phyloP scores from a whole-genome alignment of 2,113 vertebrate species.

The Actenoides lindsayi region DNA sequence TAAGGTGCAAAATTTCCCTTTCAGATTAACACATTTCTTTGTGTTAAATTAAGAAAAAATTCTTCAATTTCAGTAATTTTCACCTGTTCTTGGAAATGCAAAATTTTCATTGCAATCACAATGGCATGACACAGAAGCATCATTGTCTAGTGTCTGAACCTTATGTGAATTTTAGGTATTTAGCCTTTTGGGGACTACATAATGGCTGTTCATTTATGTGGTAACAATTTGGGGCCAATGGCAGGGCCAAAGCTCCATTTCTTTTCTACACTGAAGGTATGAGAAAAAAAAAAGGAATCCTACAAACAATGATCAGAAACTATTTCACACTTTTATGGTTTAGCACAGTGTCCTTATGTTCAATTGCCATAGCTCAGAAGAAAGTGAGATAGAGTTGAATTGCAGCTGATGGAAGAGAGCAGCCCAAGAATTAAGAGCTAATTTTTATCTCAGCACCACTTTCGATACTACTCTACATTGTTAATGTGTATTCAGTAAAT shows the following conservation, averaged over 20 bases:
- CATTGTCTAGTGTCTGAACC: neutral
- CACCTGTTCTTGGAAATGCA: neutral
- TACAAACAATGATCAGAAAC: neutral
- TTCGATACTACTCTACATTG: neutral
- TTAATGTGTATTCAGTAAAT: neutral
- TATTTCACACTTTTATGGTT: neutral
- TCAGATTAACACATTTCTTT: neutral
- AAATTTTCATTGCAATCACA: neutral
- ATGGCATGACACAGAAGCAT: neutral
- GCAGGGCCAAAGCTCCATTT: neutral
- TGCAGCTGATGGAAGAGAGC: neutral
- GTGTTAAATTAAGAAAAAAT: neutral
- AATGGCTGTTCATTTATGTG: accelerated
- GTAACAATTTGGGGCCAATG: neutral
- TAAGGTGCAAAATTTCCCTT: neutral
- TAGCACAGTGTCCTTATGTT: neutral
- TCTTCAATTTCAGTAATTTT: neutral
- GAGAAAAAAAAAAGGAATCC: neutral
- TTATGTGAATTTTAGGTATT: neutral
- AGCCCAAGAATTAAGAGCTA: neutral
- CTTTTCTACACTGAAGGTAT: neutral
- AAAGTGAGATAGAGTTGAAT: neutral
- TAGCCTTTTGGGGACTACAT: neutral
- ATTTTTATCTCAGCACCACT: neutral
- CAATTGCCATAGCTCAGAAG: neutral